Percentiles rank a stretch among this genome's conserved stretches.
Conservation (phyloP, 2,113 vertebrate genomes). For the Thryonomys swinderianus region DNA sequence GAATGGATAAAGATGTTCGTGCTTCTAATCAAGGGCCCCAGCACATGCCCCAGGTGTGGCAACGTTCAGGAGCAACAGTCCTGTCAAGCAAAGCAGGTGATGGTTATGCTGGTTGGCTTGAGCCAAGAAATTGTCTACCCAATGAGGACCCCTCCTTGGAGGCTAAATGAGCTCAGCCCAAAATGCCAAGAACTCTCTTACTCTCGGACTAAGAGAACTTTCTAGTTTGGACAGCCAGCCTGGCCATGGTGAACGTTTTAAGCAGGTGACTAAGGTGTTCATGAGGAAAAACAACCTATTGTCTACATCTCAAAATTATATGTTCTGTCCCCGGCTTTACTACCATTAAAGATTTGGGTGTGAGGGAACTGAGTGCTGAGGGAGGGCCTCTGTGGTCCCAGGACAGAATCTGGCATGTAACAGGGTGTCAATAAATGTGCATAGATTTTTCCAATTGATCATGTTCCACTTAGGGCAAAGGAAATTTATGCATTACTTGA, state of each 20-base stretch:
- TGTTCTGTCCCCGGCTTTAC: background rate
- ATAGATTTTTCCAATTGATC: background rate
- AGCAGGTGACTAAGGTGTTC: background rate
- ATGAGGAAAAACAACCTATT: background rate
- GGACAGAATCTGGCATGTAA: background rate
- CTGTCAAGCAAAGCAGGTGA: background rate
- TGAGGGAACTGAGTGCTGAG: background rate
- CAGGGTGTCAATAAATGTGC: background rate
- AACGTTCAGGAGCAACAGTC: background rate
- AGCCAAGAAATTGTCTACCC: constrained; percentile 52
- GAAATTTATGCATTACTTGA: constrained; percentile 65
- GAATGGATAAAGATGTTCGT: constrained; percentile 47
- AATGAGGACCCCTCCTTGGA: background rate
- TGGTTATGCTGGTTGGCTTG: background rate
- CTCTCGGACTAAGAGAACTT: background rate
- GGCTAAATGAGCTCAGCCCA: constrained; percentile 17
- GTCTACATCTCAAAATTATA: background rate
- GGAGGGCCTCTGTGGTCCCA: background rate
- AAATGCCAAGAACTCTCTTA: background rate
- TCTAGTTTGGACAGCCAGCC: background rate
- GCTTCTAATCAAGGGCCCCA: background rate
- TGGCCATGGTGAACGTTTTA: background rate
- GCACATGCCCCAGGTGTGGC: constrained; percentile 2
- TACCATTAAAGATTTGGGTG: background rate
- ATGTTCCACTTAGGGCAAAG: background rate